These are phyloP conservation scores for Melanotaenia parkinsoni DNA, from an alignment of 2,797 vertebrate genomes.

Conservation along the genomic window DNA sequence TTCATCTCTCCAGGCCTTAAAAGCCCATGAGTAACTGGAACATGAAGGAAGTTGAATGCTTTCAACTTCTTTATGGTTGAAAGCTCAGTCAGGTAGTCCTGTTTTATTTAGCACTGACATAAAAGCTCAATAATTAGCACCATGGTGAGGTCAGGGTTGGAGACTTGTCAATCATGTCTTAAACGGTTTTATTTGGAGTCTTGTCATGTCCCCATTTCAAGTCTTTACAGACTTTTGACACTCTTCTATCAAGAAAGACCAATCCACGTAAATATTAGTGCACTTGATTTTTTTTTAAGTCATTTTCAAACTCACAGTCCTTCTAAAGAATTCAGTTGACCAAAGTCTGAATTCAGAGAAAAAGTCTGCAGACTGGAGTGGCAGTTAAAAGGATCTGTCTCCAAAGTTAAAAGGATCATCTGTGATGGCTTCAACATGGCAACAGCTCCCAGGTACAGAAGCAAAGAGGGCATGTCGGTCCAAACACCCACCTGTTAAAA, in stretches of 20 bases:
- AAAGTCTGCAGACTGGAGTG: conserved; percentile 10
- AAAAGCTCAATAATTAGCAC: background rate
- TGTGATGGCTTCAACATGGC: conserved; percentile 22
- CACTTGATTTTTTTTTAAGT: background rate
- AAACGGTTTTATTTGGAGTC: background rate
- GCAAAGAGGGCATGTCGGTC: background rate
- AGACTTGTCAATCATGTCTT: conserved; percentile 3
- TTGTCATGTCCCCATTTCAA: background rate
- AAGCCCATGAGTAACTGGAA: background rate
- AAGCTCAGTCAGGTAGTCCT: background rate
- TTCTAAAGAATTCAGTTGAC: background rate
- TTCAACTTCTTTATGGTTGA: background rate
- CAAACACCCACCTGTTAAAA: conserved; percentile 20
- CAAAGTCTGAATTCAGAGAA: conserved; percentile 6
- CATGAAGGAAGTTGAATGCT: background rate
- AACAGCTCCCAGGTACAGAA: conserved; percentile 13
- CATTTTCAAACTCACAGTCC: background rate
- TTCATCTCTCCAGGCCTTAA: background rate
- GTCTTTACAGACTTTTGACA: background rate
- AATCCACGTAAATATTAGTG: background rate
- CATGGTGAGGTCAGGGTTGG: background rate
- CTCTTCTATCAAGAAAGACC: no score
- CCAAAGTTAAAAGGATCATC: conserved; percentile 41
- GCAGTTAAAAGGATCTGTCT: no score
- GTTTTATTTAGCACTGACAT: background rate